These are phyloP conservation scores for Atrichornis clamosus DNA, from an alignment of 2,113 vertebrate species.

Conservation along the genomic window DNA sequence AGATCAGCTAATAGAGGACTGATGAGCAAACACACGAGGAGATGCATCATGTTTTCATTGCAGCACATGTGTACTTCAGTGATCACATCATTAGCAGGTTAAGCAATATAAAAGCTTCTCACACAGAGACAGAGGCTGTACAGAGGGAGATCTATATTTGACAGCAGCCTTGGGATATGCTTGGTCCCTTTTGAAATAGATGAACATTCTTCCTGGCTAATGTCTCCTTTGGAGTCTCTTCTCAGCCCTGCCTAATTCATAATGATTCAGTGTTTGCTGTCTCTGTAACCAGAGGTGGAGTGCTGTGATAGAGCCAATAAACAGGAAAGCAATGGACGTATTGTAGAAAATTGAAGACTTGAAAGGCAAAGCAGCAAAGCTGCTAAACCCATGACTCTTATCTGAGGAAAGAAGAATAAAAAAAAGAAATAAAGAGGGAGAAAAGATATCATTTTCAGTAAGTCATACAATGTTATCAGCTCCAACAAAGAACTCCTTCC, in stretches of 20 bases:
- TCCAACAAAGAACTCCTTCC: neutral
- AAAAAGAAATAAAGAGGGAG: neutral
- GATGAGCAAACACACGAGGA: neutral
- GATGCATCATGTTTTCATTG: conserved; percentile 9
- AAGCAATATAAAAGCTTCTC: conserved; percentile 11
- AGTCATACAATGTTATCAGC: neutral
- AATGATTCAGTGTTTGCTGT: conserved; percentile 10
- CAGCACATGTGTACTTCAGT: neutral
- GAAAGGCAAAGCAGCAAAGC: neutral
- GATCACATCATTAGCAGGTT: conserved; percentile 37
- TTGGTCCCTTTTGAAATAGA: conserved; percentile 13
- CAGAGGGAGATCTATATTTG: conserved; percentile 41
- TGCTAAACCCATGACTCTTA: neutral
- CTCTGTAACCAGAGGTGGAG: neutral
- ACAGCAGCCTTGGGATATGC: neutral
- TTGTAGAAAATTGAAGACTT: neutral
- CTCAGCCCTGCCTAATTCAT: neutral
- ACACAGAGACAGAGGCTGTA: neutral
- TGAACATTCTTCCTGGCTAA: neutral
- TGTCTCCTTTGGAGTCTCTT: neutral
- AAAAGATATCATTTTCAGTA: neutral
- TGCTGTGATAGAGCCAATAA: conserved; percentile 3
- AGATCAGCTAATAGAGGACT: neutral
- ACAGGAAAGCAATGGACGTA: neutral
- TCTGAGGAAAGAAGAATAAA: neutral